A percentile compares a stretch with the other conserved stretches of the same genome.
Conservation (phyloP, 1,140 invertebrate genomes). For the Drosophila punjabiensis region DNA sequence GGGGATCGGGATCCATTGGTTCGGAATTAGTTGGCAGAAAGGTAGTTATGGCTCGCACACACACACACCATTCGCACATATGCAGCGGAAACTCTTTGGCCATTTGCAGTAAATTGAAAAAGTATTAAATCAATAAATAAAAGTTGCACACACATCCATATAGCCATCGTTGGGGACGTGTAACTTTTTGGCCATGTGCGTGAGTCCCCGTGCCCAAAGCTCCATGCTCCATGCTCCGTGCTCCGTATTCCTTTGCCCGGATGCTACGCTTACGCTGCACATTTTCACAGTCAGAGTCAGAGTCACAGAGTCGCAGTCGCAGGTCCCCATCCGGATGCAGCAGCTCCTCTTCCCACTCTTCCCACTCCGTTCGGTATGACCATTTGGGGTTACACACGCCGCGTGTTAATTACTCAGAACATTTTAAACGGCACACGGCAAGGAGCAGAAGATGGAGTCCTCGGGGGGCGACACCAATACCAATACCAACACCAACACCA, state of each 20-base stretch:
- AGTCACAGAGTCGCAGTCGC: neutral
- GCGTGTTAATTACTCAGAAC: slow-evolving; percentile 82
- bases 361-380: slow-evolving; percentile 24
- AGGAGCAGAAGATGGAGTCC: slow-evolving; percentile 9
- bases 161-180: slow-evolving; percentile 47
- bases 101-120: slow-evolving; percentile 83
- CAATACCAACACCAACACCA: slow-evolving; percentile 4
- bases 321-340: slow-evolving; percentile 10
- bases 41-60: slow-evolving; percentile 65
- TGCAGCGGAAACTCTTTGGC: slow-evolving; percentile 64
- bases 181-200: slow-evolving; percentile 65
- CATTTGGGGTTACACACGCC: slow-evolving; percentile 80
- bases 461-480: slow-evolving; percentile 9
- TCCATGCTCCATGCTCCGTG: neutral
- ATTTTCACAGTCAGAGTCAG: slow-evolving; percentile 44
- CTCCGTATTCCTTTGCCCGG: neutral
- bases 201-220: slow-evolving; percentile 12
- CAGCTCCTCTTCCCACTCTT: neutral
- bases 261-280: slow-evolving; percentile 73
- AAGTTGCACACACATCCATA: slow-evolving; percentile 67
- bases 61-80: slow-evolving; percentile 10
- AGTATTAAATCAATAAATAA: slow-evolving; percentile 83
- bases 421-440: slow-evolving; percentile 72
- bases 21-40: slow-evolving; percentile 36
- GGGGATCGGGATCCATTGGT: slow-evolving; percentile 11